These are phyloP conservation scores for Enoplosus armatus DNA, from an alignment of 2,797 vertebrate genomes.

Conservation along the genomic window DNA sequence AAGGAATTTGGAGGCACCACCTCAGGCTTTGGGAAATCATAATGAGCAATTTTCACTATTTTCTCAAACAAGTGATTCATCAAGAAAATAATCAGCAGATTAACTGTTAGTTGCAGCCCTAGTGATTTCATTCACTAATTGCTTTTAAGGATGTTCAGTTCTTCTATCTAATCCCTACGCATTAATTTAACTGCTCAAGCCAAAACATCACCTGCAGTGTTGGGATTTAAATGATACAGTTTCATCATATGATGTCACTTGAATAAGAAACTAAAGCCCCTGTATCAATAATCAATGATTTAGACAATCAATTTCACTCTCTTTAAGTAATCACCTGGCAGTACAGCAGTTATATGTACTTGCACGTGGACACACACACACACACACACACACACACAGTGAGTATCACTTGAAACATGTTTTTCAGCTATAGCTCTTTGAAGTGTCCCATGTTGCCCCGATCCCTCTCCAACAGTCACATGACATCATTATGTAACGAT, in stretches of 20 bases:
- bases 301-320: background rate
- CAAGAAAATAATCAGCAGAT: conserved; percentile 2
- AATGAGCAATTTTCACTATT: background rate
- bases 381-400: background rate
- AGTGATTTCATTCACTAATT: background rate
- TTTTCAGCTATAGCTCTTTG: conserved; percentile 22
- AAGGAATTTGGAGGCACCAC: background rate
- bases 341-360: background rate
- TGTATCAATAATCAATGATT: background rate
- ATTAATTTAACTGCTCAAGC: background rate
- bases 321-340: background rate
- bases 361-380: background rate
- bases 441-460: background rate
- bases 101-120: background rate
- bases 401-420: background rate
- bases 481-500: conserved; percentile 57
- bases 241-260: background rate
- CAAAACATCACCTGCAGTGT: background rate
- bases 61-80: background rate
- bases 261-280: background rate
- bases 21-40: background rate
- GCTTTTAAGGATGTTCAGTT: conserved; percentile 12
- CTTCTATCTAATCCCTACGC: background rate
- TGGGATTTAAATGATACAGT: background rate
- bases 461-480: conserved; percentile 29